phyloP scores from a whole-genome alignment of 2,113 vertebrate genomes.

The Phyllostomus discolor region DNA sequence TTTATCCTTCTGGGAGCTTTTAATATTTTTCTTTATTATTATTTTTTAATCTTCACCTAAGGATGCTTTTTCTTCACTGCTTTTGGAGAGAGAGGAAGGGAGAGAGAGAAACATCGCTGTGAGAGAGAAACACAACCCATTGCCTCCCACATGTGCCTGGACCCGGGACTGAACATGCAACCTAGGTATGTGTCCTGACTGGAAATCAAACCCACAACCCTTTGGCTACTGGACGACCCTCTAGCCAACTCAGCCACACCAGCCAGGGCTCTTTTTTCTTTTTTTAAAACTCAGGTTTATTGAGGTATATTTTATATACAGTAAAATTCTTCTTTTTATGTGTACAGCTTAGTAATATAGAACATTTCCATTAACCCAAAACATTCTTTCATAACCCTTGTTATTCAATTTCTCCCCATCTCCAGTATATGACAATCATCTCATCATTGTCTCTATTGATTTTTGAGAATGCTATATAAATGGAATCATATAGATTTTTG shows the following conservation, averaged over 20 bases:
- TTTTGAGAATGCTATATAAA: neutral
- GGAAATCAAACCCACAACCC: no score
- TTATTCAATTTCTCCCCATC: neutral
- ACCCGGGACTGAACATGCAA: no score
- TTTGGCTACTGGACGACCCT: no score
- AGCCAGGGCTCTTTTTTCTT: neutral
- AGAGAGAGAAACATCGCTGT: no score
- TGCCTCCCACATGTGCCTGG: no score
- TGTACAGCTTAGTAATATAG: neutral
- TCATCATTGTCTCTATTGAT: neutral
- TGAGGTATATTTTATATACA: neutral
- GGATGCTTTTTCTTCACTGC: no score
- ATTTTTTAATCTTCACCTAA: no score
- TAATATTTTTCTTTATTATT: neutral
- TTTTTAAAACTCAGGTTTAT: neutral
- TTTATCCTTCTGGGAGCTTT: neutral
- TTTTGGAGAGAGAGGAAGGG: no score
- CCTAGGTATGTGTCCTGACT: no score
- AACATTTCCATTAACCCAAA: neutral
- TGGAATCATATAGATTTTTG: neutral
- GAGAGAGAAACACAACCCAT: no score
- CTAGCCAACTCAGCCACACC: no score
- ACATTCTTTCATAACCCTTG: neutral
- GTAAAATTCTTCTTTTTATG: neutral
- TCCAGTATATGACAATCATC: neutral